Evolutionary conservation across 2,797 vertebrate species (phyloP), one percentile per base, ranked within the genome.

Genomic region (Aplochiton taeniatus): DNA sequence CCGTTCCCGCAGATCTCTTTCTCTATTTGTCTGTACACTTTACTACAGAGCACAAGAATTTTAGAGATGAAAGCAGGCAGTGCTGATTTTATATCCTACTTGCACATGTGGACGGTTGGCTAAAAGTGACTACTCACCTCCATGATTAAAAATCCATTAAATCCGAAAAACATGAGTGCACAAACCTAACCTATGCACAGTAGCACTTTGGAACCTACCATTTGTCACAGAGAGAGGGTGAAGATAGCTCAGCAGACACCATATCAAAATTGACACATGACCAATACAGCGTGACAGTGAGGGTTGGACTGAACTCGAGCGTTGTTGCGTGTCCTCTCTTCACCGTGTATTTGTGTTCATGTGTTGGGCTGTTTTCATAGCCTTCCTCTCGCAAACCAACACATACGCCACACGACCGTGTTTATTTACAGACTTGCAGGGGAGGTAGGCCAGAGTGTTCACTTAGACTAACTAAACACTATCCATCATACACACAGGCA

Each of bases 381-480:
- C 19, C 50, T 54, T 71, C 63, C 18, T 51, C 74, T 71, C 58
- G 73, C 55, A 76, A 68, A 73, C 78, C 73, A 66, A 47, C 56
- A 68, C 65, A 1, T 45, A 65, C 10, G 31, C 74, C 75, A 76
- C 82, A 82, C 50, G 65, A 70, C 79, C 58, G 50, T 62, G 83
- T 89, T 88, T 88, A 86, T 86, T 88, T 88, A 81, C 75, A 85
- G 73, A 72, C 63, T 62, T 68, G 64, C 66, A 81, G 72, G 61
- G 50, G 63, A 79, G 75, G 74, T 69, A 81, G 75, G 68, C 67
- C 76, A 67, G 76, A 81, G 77, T 68, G 80, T 78, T 84, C 79
- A 74, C 68, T 75, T 45, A 17, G 53, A 73, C 68, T 71, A 76
- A 76, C 74, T 70, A 78, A 83, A 82, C 78, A 80, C 51, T 57